Evolutionary conservation across 2,888 invertebrate genomes (phyloP), one percentile per base, ranked within the genome.

Genomic region (Zygothrica quintamaculata): DNA sequence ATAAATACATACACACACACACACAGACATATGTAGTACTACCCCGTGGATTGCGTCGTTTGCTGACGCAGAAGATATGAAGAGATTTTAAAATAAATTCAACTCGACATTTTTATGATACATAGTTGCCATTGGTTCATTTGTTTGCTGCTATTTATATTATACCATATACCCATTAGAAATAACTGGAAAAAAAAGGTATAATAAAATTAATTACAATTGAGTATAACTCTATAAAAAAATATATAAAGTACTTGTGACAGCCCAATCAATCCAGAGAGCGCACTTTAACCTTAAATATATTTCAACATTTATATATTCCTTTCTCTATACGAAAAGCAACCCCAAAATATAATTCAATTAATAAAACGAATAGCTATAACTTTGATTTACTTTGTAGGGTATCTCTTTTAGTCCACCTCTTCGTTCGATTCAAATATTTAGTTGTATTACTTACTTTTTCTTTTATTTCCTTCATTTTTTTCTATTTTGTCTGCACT

Each of bases 81-180:
- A 84, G 73, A 57, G 77, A 56, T 71, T 80, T 84, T 59, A 60
- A 86, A 86, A 86, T 76, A 80, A 86, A 86, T 59, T 74, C 70
- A 70, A 86, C 72, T 79, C 73, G 58, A 66, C 62, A 53, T 22
- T 66, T 60, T 67, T 57, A 40, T 65, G 65, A 13, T 44, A 25
- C 52, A 36, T 65, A 69, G 69, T 77, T 66, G 68, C 29, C 40
- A 31, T 61, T 61, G 68, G 60, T 61, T 37, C 62, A 70, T 64
- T 60, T 62, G 39, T 60, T 60, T 68, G 67, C 42, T 61, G 65
- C 68, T 75, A 72, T 76, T 78, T 82, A 53, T 58, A 64, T 65
- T 62, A 22, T 39, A 39, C 13, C 39, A 11, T 2, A 26, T 26
- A 26, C 26, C n/a, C 29, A 29, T 8, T 22, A 29, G 9, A 29